Evolutionary conservation across 2,797 vertebrate species (phyloP).

Genomic region (Sebastes paucispinis): DNA sequence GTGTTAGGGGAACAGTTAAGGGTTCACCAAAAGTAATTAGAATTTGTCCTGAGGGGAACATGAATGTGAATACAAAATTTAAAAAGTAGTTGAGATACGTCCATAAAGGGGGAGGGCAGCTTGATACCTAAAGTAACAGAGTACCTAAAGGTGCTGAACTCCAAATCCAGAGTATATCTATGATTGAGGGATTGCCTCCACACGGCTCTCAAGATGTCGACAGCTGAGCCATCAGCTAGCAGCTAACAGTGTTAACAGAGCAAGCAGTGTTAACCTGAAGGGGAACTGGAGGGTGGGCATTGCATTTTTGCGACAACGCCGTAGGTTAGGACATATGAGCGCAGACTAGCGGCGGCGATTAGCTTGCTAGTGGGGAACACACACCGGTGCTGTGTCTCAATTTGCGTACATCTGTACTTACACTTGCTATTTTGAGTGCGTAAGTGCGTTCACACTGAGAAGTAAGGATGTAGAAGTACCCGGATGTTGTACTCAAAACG

Average conservation of each 20-base stretch:
- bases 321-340: accelerated
- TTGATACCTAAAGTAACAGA: neutral
- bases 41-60: neutral
- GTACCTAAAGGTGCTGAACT: neutral
- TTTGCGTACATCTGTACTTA: too few species aligned
- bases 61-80: too few species aligned
- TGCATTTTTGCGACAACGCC: too few species aligned
- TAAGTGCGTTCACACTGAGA: too few species aligned
- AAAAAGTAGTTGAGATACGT: neutral
- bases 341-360: too few species aligned
- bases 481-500: too few species aligned
- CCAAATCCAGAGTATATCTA: neutral
- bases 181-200: neutral
- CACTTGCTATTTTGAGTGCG: too few species aligned
- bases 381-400: too few species aligned
- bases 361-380: too few species aligned
- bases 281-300: too few species aligned
- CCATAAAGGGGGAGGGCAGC: neutral
- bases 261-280: too few species aligned
- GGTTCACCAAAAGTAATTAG: neutral
- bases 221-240: neutral
- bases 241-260: neutral
- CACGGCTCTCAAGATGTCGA: neutral
- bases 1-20: neutral
- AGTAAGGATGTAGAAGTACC: too few species aligned